Conservation (phyloP, 1,140 invertebrate species). For the Atopsyche davidsoni region DNA sequence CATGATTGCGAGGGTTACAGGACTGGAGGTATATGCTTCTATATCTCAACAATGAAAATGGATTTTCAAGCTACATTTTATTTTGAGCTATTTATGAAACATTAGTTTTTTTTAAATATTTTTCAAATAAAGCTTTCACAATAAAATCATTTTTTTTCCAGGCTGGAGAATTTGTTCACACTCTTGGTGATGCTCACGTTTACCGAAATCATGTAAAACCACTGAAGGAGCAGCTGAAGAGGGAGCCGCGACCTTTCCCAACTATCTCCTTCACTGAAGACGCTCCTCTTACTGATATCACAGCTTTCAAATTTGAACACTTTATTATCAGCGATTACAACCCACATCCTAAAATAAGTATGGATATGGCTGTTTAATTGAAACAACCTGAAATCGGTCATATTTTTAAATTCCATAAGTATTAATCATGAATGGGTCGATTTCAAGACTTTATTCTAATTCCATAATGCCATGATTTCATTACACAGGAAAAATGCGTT, state of each 20-base stretch:
- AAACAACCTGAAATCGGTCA: too few relatives aligned
- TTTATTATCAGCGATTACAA: slow-evolving; percentile 85
- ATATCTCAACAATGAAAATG: slow-evolving; percentile 4
- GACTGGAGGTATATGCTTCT: slow-evolving; percentile 57
- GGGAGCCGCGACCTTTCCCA: slow-evolving; percentile 80
- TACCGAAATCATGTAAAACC: slow-evolving; percentile 90
- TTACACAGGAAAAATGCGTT: too few relatives aligned
- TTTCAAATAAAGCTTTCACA: too few relatives aligned
- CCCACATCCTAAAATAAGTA: slow-evolving; percentile 84
- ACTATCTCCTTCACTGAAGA: slow-evolving; percentile 54
- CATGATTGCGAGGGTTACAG: slow-evolving; percentile 95
- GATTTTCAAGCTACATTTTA: background rate
- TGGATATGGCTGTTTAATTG: slow-evolving; percentile 99
- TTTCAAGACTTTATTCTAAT: too few relatives aligned
- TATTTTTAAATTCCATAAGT: too few relatives aligned
- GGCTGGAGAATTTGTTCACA: slow-evolving; percentile 95
- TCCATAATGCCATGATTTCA: too few relatives aligned
- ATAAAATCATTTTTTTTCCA: slow-evolving; percentile 38
- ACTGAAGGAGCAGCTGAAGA: slow-evolving; percentile 74
- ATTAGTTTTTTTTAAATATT: background rate
- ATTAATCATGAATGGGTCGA: too few relatives aligned
- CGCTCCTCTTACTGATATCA: slow-evolving; percentile 57
- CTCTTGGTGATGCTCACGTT: slow-evolving; percentile 94
- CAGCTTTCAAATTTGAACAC: slow-evolving; percentile 87
- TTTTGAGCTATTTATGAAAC: background rate